phyloP scores from a whole-genome alignment of 2,888 invertebrate species.

The Heliconius aoede region DNA sequence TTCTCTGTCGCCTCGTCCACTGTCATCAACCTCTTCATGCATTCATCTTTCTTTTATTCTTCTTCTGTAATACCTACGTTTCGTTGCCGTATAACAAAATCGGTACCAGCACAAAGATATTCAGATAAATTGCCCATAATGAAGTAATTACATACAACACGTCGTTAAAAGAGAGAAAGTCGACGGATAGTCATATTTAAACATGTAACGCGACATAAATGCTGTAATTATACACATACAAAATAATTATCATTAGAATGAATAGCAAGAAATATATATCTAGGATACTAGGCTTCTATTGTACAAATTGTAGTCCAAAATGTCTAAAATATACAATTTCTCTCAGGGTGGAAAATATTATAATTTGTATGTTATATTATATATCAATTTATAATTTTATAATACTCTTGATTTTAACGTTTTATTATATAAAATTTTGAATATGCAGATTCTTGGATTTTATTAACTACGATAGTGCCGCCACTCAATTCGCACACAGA shows the following conservation, averaged over 20 bases:
- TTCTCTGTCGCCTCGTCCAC: too few species aligned
- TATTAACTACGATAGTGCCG: neutral
- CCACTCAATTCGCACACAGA: neutral
- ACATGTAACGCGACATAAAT: conserved; percentile 5
- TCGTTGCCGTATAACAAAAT: too few species aligned
- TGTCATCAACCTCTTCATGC: too few species aligned
- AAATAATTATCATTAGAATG: neutral
- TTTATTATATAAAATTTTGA: too few species aligned
- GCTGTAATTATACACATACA: neutral
- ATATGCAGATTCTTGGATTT: too few species aligned
- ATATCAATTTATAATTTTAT: too few species aligned
- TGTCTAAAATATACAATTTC: neutral
- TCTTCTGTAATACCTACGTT: too few species aligned
- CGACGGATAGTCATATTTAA: conserved; percentile 6
- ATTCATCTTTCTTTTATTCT: too few species aligned
- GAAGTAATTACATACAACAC: neutral
- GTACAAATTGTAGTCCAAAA: neutral
- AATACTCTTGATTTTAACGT: too few species aligned
- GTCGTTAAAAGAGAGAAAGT: conserved; percentile 20
- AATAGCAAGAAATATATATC: neutral
- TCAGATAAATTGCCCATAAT: conserved; percentile 1
- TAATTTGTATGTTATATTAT: too few species aligned
- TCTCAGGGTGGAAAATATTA: neutral
- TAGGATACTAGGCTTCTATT: neutral
- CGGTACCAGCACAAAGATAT: neutral